phyloP scores from a whole-genome alignment of 2,113 vertebrate species.

The Prinia subflava region DNA sequence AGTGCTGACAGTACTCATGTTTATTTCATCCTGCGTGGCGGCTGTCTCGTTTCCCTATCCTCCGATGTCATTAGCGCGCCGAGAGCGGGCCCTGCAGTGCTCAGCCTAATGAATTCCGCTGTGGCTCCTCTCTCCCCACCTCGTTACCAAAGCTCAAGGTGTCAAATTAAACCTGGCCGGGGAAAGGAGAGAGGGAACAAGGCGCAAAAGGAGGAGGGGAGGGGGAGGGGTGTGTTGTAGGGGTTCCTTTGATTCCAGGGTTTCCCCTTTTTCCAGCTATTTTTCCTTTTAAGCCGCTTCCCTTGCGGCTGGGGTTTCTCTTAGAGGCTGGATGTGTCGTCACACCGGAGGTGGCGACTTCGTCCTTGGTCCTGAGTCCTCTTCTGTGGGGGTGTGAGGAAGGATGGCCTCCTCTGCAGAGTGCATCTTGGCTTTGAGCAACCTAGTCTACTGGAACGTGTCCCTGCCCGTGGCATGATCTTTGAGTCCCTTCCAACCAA shows the following conservation, averaged over 20 bases:
- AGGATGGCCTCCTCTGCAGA: background rate
- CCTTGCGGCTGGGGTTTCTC: background rate
- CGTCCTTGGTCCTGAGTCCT: background rate
- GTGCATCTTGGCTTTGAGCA: background rate
- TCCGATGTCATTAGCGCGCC: slow-evolving; percentile 93
- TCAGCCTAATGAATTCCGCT: slow-evolving; percentile 96
- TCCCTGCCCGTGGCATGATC: background rate
- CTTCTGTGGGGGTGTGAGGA: background rate
- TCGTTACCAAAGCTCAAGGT: slow-evolving; percentile 94
- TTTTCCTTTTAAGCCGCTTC: background rate
- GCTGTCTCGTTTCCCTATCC: slow-evolving; percentile 92
- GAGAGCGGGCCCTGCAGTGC: slow-evolving; percentile 90
- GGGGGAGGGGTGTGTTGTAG: background rate
- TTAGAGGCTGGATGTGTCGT: background rate
- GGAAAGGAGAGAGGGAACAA: slow-evolving; percentile 69
- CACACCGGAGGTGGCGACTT: background rate
- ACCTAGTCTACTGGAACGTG: background rate
- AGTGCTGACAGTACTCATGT: slow-evolving; percentile 95
- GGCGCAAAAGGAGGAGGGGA: background rate
- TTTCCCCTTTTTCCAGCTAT: background rate
- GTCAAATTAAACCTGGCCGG: slow-evolving; percentile 94
- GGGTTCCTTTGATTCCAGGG: background rate
- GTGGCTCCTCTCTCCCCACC: slow-evolving; percentile 83
- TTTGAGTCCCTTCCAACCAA: background rate
- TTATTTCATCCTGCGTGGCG: slow-evolving; percentile 93